Conservation (phyloP, 2,888 invertebrate species). For the Euclidia mi region DNA sequence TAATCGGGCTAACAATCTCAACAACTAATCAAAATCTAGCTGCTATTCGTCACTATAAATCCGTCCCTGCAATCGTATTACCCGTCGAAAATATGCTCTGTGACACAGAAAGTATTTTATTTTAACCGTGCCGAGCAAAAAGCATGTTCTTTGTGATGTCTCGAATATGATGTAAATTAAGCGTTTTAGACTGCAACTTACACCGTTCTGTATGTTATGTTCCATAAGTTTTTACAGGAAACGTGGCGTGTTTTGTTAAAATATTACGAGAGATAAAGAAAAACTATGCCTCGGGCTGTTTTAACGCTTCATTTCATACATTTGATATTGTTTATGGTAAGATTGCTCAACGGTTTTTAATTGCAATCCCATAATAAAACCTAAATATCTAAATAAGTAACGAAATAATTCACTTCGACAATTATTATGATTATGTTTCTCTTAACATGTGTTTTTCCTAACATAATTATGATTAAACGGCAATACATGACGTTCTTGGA, state of each 20-base stretch:
- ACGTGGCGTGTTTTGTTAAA: constrained; percentile 1
- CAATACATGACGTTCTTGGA: too few relatives aligned
- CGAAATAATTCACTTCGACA: too few relatives aligned
- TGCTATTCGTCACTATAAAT: constrained; percentile 8
- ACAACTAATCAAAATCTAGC: neutral
- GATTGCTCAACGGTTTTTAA: neutral
- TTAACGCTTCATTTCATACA: neutral
- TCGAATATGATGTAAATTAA: constrained; percentile 43
- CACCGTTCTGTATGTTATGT: constrained; percentile 10
- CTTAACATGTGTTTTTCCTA: too few relatives aligned
- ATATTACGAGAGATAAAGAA: neutral
- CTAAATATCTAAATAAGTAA: too few relatives aligned
- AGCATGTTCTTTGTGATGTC: constrained; percentile 45
- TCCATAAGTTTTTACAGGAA: constrained; percentile 12
- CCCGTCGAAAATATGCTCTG: constrained; percentile 30
- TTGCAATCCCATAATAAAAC: too few relatives aligned
- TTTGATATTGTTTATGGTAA: neutral
- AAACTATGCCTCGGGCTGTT: neutral
- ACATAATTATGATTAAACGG: too few relatives aligned
- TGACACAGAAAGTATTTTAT: constrained; percentile 55
- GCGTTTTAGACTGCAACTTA: constrained; percentile 18
- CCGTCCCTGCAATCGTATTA: constrained; percentile 16
- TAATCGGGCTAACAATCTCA: too few relatives aligned
- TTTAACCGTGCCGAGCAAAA: constrained; percentile 48
- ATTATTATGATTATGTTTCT: too few relatives aligned